These are phyloP conservation scores for Botia kubotai DNA, from an alignment of 2,797 vertebrate genomes.

Conservation along the genomic window DNA sequence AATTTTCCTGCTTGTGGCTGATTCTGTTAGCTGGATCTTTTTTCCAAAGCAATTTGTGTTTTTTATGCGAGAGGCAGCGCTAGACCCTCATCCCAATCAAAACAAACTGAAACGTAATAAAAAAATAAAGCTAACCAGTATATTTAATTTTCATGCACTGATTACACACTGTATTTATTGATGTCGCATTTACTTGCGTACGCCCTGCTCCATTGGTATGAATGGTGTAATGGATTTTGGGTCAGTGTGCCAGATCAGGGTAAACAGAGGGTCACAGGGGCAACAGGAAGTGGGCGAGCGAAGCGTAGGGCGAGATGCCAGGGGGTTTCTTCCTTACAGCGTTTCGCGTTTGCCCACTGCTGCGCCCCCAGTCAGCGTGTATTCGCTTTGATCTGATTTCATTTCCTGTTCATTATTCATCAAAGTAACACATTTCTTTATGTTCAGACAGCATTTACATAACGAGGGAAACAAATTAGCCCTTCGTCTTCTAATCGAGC, in stretches of 20 bases:
- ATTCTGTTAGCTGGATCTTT: neutral
- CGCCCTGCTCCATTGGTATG: neutral
- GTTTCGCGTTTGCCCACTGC: constrained; percentile 35
- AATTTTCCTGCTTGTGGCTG: constrained; percentile 17
- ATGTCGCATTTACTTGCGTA: constrained; percentile 15
- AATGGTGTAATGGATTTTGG: constrained; percentile 12
- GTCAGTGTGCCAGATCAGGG: constrained; percentile 31
- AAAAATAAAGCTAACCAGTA: neutral
- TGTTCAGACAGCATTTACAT: constrained; percentile 62
- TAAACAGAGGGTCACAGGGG: neutral
- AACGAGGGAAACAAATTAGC: constrained; percentile 67
- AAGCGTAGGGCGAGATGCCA: constrained; percentile 13
- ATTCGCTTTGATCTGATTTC: constrained; percentile 57
- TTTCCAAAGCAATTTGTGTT: neutral
- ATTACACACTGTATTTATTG: constrained; percentile 4
- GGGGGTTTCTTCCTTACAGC: neutral
- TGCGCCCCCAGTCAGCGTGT: constrained; percentile 27
- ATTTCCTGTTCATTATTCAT: constrained; percentile 60
- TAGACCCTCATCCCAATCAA: neutral
- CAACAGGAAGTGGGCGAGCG: constrained; percentile 9
- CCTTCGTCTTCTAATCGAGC: constrained; percentile 51
- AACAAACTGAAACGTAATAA: neutral
- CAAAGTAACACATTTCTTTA: constrained; percentile 55
- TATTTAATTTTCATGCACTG: neutral
- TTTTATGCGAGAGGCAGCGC: neutral